Percentiles rank a stretch among this genome's conserved stretches.
Conservation (phyloP, 2,797 vertebrate species). For the Eospalax fontanierii region DNA sequence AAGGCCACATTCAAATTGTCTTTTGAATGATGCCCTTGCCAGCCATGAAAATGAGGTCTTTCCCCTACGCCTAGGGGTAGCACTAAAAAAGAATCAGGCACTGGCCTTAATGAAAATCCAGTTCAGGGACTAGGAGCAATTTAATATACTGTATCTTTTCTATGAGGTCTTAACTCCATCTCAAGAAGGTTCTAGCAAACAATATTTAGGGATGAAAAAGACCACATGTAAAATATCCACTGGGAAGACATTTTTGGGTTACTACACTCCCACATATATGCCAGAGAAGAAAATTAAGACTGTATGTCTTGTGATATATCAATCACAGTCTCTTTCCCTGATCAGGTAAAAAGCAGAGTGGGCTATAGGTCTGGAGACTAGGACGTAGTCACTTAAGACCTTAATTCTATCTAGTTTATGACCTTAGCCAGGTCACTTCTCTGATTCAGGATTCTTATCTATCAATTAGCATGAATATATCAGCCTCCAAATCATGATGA, state of each 20-base stretch:
- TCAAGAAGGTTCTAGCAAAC: constrained; percentile 47
- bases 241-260: not conserved
- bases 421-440: not conserved
- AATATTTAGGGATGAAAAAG: not conserved
- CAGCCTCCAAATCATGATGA: too few species aligned
- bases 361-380: not conserved
- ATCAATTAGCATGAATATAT: not conserved
- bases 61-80: not conserved
- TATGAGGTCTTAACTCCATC: constrained; percentile 39
- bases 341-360: not conserved
- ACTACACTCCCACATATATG: not conserved
- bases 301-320: not conserved
- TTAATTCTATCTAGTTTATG: constrained; percentile 10
- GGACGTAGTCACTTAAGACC: not conserved
- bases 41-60: constrained; percentile 69
- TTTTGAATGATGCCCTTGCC: constrained; percentile 73
- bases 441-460: constrained; percentile 1
- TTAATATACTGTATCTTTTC: constrained; percentile 65
- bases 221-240: not conserved
- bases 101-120: constrained; percentile 71
- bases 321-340: not conserved
- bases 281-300: not conserved
- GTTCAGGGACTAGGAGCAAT: constrained; percentile 50
- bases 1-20: constrained; percentile 67
- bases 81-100: constrained; percentile 67